phyloP scores from a whole-genome alignment of 2,113 vertebrate species.

The Thalassoma bifasciatum region DNA sequence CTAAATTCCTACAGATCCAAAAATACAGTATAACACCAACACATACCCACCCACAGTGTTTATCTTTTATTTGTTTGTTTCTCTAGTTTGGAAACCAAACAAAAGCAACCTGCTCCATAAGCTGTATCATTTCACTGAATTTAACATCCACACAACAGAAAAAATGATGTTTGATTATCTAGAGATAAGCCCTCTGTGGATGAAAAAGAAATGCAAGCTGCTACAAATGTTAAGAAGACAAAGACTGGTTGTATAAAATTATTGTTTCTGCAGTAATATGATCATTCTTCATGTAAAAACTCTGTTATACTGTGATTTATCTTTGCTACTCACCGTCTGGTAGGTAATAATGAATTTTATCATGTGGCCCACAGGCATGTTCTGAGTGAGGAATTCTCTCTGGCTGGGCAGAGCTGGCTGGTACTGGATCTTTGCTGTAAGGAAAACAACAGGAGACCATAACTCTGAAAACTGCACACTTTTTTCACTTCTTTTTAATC shows the following conservation, averaged over 20 bases:
- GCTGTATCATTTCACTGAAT: neutral
- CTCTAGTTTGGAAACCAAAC: neutral
- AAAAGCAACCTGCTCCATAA: neutral
- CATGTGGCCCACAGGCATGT: conserved; percentile 78
- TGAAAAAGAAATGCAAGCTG: neutral
- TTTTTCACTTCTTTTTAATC: neutral
- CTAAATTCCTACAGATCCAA: too few relatives aligned
- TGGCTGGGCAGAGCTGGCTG: conserved; percentile 69
- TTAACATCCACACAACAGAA: neutral
- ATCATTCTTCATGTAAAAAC: neutral
- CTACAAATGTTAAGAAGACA: neutral
- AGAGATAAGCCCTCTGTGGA: neutral
- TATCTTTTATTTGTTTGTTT: too few relatives aligned
- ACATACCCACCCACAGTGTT: too few relatives aligned
- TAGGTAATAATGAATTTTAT: conserved; percentile 81
- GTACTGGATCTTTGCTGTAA: conserved; percentile 73
- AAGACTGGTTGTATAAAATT: neutral
- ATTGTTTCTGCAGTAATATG: neutral
- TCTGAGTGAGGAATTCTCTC: conserved; percentile 72
- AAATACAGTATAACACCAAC: too few relatives aligned
- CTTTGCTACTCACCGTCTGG: conserved; percentile 67
- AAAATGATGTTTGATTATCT: neutral
- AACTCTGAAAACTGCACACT: conserved; percentile 9
- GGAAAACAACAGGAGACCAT: conserved; percentile 33
- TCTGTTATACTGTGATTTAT: neutral